Percentiles rank a stretch among this genome's conserved stretches.
Evolutionary conservation across 2,113 vertebrate species (phyloP).

Genomic region (Symphodus melops): DNA sequence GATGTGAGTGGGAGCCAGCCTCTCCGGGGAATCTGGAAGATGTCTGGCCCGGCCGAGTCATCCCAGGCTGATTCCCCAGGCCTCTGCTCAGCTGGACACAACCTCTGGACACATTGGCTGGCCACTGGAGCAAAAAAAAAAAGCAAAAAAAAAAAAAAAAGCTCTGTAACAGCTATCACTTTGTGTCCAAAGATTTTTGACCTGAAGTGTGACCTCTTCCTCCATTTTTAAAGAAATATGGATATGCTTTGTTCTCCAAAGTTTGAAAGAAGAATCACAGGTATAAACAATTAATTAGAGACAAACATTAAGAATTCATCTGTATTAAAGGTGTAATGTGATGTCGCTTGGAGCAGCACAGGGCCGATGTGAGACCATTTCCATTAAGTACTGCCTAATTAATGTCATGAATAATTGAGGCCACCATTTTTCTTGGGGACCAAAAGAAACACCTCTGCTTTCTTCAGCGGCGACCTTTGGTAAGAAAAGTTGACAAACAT

Average conservation of each 20-base stretch:
- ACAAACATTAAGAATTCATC: conserved; percentile 80
- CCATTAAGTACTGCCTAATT: conserved; percentile 82
- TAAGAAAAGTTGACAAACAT: conserved; percentile 66
- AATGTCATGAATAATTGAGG: conserved; percentile 79
- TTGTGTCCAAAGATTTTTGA: background rate
- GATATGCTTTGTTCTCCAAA: conserved; percentile 44
- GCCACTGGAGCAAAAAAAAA: conserved; percentile 55
- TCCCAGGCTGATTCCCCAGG: conserved; percentile 52
- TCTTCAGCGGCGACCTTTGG: conserved; percentile 71
- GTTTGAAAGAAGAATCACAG: conserved; percentile 76
- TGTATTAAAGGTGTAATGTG: conserved; percentile 81
- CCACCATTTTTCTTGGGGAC: conserved; percentile 72
- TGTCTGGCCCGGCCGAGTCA: conserved; percentile 56
- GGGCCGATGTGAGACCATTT: conserved; percentile 73
- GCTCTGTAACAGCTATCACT: conserved; percentile 31
- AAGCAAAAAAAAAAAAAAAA: background rate
- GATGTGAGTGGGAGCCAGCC: conserved; percentile 74
- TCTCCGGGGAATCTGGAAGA: conserved; percentile 72
- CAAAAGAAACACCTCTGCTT: conserved; percentile 64
- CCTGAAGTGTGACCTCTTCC: background rate
- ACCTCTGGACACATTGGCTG: conserved; percentile 67
- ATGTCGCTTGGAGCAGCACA: conserved; percentile 74
- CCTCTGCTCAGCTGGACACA: conserved; percentile 61
- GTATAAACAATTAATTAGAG: conserved; percentile 80
- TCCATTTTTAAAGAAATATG: conserved; percentile 6